Evolutionary conservation across 2,888 invertebrate species (phyloP).

Genomic region (Dryobota labecula): DNA sequence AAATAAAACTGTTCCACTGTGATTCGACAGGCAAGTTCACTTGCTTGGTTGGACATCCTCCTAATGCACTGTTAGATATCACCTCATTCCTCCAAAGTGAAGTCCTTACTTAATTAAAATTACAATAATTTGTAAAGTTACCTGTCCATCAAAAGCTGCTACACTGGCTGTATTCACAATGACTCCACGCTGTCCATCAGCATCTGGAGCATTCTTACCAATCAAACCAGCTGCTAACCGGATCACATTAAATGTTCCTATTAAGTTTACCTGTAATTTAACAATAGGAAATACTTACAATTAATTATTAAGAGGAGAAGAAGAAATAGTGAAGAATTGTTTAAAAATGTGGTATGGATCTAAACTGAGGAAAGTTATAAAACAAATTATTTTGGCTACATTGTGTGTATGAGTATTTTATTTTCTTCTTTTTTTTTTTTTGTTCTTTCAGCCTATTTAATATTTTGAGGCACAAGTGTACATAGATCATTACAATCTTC

Average conservation of each 20-base stretch:
- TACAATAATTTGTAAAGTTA: slow-evolving; percentile 50
- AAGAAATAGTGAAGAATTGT: not conserved
- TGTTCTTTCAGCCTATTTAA: not conserved
- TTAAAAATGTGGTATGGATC: not conserved
- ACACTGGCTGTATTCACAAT: slow-evolving; percentile 99
- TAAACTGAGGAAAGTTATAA: not conserved
- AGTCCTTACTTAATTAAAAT: not conserved
- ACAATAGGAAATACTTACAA: slow-evolving; percentile 4
- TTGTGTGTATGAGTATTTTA: not conserved
- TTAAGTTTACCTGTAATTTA: slow-evolving; percentile 94
- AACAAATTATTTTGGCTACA: not conserved
- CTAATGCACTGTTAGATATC: not conserved
- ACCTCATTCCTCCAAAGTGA: not conserved
- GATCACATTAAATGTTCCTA: slow-evolving; percentile 98
- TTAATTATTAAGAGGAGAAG: not conserved
- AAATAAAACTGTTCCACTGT: not conserved
- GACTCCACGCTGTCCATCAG: slow-evolving; percentile 97
- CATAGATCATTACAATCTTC: not conserved
- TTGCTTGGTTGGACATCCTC: not conserved
- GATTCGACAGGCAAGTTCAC: not conserved
- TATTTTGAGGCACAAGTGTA: not conserved
- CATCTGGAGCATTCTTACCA: slow-evolving; percentile 95
- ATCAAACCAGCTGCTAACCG: slow-evolving; percentile 96
- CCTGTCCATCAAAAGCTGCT: slow-evolving; percentile 97
- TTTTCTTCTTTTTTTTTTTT: not conserved